Base-by-base conservation (phyloP, 2,888 invertebrate species). In the Formica aserva region DNA sequence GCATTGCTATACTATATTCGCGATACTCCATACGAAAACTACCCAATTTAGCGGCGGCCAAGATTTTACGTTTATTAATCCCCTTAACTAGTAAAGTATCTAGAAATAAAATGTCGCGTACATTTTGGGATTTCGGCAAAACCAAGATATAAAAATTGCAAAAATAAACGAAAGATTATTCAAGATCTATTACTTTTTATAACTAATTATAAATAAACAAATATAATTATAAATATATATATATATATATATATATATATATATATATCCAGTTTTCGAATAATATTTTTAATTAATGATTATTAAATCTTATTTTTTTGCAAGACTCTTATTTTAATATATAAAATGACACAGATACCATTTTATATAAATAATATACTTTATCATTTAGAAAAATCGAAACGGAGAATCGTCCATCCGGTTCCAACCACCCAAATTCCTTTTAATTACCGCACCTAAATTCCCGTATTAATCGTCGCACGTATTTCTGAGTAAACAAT, bases 401-500 rank as follows among this genome's bases (percentile, higher is more conserved):
- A 77, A 72, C 26, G 45, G 35, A 45, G 32, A 45, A 32, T 48
- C 41, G 57, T 18, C 29, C 57, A 22, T 55, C 38, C 15, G 55
- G 13, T 41, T 32, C 74, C 22, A 32, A n/a, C 32, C 1, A 18
- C 3, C 76, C 35, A 55, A 45, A 80, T 72, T 80, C 78, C 60
- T 72, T 74, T 72, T 74, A 72, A 80, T 72, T 80, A 80, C 18
- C 60, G 60, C 45, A 60, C 45, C 74, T 60, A 74, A 80, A 80
- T 18, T 72, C 74, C 22, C 60, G 60, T 60, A 74, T 80, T 80
- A 80, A 80, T 80, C 78, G 78, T 80, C 74, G 78, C 78, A 45
- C 74, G 60, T 60, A 80, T 80, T 80, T 74, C 78, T 74, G 75
- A 57, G 72, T 80, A 80, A 80, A 80, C 78, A 80, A 80, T 80